Evolutionary conservation across 2,113 vertebrate species (phyloP).

Genomic region (Podocnemis expansa): DNA sequence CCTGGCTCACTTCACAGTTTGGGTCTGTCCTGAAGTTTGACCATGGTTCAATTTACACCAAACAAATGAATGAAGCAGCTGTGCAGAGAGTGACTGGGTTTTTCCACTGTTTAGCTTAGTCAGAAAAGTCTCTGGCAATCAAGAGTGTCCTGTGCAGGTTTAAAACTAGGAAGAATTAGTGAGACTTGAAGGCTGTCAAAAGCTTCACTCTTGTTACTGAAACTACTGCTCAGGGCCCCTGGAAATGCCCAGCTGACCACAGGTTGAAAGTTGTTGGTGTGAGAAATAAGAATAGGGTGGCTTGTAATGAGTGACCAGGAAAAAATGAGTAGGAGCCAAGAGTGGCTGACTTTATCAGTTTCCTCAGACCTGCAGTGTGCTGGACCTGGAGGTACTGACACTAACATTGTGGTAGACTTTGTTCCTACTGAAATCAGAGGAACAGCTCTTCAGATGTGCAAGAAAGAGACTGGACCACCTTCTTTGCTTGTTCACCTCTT

Average conservation of each 20-base stretch:
- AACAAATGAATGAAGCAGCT: not conserved
- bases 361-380: fast-evolving
- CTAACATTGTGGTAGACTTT: not conserved
- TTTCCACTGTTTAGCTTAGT: not conserved
- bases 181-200: not conserved
- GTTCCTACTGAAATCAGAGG: not conserved
- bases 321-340: not conserved
- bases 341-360: not conserved
- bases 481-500: not conserved
- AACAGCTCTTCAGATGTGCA: not conserved
- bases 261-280: not conserved
- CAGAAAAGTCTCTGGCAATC: conserved; percentile 17
- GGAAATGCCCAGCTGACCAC: not conserved
- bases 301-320: not conserved
- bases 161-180: not conserved
- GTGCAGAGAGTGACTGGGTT: not conserved
- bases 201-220: not conserved
- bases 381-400: not conserved
- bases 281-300: not conserved
- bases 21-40: not conserved
- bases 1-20: not conserved
- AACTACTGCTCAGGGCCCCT: not conserved
- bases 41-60: not conserved
- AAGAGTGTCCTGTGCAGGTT: not conserved
- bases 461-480: not conserved